Evolutionary conservation across 2,888 invertebrate genomes (phyloP).

Genomic region (Troglohyphantes excavatus): DNA sequence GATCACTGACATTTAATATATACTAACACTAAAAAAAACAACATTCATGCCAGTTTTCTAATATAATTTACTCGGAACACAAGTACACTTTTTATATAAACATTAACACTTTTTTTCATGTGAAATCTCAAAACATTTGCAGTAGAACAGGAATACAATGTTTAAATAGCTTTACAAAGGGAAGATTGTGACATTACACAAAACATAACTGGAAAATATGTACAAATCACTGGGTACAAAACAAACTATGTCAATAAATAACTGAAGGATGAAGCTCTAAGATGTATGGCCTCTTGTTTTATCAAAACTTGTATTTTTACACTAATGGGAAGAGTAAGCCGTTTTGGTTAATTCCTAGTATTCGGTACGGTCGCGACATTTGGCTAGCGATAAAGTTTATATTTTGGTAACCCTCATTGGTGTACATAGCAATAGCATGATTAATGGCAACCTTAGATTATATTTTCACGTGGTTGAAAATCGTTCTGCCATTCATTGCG

Average conservation of each 20-base stretch:
- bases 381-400: too few species aligned
- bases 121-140: neutral
- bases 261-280: slow-evolving; percentile 58
- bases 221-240: slow-evolving; percentile 74
- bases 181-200: slow-evolving; percentile 20
- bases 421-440: too few species aligned
- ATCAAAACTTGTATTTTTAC: neutral
- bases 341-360: neutral
- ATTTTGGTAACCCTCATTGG: too few species aligned
- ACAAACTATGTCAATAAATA: slow-evolving; percentile 69
- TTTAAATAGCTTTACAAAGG: neutral
- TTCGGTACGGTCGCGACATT: too few species aligned
- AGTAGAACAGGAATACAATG: neutral
- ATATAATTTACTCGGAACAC: neutral
- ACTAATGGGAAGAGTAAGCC: neutral
- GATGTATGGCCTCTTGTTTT: neutral
- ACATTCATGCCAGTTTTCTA: neutral
- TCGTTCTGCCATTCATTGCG: too few species aligned
- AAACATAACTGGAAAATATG: slow-evolving; percentile 50
- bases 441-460: too few species aligned
- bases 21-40: neutral
- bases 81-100: neutral
- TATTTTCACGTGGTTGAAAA: too few species aligned
- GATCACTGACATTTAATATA: neutral
- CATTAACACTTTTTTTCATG: neutral